phyloP scores from a whole-genome alignment of 2,113 vertebrate genomes.

The Nothocercus julius region DNA sequence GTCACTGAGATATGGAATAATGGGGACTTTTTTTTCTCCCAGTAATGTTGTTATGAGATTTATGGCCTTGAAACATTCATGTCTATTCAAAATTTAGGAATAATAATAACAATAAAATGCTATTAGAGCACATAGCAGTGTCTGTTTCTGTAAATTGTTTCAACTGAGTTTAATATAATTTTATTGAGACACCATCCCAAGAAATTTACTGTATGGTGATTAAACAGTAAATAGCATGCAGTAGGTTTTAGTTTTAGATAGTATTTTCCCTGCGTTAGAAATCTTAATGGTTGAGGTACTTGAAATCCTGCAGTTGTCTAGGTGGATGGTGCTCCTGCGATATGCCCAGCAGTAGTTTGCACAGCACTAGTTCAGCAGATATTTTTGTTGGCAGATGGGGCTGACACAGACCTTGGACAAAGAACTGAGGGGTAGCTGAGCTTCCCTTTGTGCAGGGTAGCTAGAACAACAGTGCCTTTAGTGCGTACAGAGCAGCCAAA shows the following conservation, averaged over 20 bases:
- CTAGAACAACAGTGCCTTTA: background rate
- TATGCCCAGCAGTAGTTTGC: background rate
- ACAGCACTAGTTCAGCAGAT: background rate
- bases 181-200: background rate
- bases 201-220: background rate
- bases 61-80: background rate
- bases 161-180: constrained; percentile 8
- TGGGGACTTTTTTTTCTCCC: background rate
- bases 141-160: constrained; percentile 9
- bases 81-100: background rate
- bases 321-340: background rate
- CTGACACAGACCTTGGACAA: background rate
- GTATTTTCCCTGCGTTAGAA: background rate
- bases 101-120: background rate
- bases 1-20: background rate
- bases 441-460: background rate
- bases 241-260: background rate
- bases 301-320: background rate
- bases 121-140: background rate
- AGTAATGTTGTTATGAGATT: background rate
- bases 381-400: background rate
- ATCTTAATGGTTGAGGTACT: background rate
- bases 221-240: background rate
- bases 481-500: background rate
- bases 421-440: background rate